Conservation (phyloP, 2,797 vertebrate species). For the Urocyon cinereoargenteus region DNA sequence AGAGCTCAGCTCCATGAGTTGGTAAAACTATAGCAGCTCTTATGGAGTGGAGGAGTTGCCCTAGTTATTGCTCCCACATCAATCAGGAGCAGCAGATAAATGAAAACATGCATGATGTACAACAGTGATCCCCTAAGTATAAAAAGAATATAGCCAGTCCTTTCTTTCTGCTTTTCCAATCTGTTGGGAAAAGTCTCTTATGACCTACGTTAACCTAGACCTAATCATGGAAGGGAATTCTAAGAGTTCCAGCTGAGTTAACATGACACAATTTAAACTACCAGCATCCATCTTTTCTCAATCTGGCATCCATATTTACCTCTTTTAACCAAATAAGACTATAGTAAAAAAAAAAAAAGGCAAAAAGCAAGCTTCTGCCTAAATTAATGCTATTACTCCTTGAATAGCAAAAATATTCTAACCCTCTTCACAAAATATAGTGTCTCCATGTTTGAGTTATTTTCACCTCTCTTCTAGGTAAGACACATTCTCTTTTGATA, state of each 20-base stretch:
- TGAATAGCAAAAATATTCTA: neutral
- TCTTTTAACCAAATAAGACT: neutral
- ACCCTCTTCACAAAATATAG: neutral
- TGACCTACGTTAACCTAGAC: neutral
- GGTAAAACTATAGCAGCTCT: neutral
- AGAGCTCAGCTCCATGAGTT: neutral
- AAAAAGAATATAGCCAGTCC: neutral
- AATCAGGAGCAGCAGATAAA: neutral
- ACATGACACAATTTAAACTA: neutral
- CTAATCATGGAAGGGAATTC: neutral
- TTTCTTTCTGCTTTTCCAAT: neutral
- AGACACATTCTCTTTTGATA: neutral
- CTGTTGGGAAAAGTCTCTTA: neutral
- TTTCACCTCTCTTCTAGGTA: neutral
- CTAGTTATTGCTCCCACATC: neutral
- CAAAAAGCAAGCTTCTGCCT: neutral
- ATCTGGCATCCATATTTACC: neutral
- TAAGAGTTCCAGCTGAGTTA: neutral
- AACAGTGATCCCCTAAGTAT: neutral
- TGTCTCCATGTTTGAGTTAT: neutral
- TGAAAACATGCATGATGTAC: neutral
- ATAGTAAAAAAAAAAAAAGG: too few relatives aligned
- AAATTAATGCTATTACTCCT: neutral
- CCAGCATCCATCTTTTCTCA: neutral
- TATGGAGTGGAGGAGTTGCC: neutral